Conservation (phyloP, 2,888 invertebrate species). For the Antheraea yamamai region DNA sequence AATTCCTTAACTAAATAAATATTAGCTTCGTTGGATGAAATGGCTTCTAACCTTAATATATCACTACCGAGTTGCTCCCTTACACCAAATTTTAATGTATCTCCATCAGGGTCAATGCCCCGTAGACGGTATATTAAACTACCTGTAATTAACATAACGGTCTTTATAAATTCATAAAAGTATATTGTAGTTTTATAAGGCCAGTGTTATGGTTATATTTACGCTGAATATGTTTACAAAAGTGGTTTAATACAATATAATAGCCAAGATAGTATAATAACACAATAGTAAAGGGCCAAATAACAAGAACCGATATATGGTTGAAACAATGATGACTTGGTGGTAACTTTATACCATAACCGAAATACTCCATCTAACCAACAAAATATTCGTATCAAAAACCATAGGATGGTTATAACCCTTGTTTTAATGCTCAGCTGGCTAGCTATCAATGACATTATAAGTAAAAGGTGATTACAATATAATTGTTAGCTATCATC, state of each 20-base stretch:
- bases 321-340: too few relatives aligned
- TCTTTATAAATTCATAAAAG: constrained; percentile 24
- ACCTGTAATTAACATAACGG: constrained; percentile 80
- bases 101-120: constrained; percentile 93
- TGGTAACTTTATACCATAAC: too few relatives aligned
- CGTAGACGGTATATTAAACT: constrained; percentile 90
- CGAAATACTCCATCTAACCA: too few relatives aligned
- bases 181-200: constrained; percentile 10
- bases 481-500: too few relatives aligned
- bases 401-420: too few relatives aligned
- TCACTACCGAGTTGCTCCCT: constrained; percentile 90
- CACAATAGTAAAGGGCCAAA: background rate
- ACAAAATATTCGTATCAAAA: too few relatives aligned
- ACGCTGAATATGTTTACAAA: background rate
- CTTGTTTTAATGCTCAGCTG: too few relatives aligned
- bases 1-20: constrained; percentile 93
- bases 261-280: background rate
- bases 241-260: background rate
- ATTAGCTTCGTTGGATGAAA: constrained; percentile 91
- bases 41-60: constrained; percentile 91
- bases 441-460: too few relatives aligned
- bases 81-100: constrained; percentile 91
- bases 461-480: too few relatives aligned
- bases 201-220: background rate
- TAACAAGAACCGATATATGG: background rate